phyloP scores from a whole-genome alignment of 1,140 invertebrate genomes.

The Drosophila ohnishii region DNA sequence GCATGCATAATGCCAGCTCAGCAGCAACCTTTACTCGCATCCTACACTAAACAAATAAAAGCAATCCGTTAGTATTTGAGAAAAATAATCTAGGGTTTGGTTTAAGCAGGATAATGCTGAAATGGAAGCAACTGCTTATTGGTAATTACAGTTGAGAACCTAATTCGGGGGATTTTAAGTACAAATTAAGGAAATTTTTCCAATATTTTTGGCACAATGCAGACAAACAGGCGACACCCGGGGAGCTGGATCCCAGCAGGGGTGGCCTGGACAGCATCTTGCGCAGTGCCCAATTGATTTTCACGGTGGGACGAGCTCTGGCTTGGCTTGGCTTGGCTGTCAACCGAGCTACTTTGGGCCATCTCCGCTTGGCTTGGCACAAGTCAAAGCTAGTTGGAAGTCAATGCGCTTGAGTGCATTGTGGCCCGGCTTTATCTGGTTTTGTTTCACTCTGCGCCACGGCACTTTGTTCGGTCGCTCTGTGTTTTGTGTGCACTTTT shows the following conservation, averaged over 20 bases:
- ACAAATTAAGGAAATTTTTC: not conserved
- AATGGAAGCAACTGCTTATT: not conserved
- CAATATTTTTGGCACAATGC: constrained; percentile 8
- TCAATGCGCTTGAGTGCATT: constrained; percentile 54
- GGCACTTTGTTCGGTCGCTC: constrained; percentile 14
- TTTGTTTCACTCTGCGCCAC: constrained; percentile 22
- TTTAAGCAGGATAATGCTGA: not conserved
- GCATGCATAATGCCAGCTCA: constrained; percentile 42
- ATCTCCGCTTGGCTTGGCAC: constrained; percentile 50
- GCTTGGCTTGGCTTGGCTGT: constrained; percentile 27
- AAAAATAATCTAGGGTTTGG: not conserved
- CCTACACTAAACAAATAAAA: constrained; percentile 4
- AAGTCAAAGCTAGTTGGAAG: constrained; percentile 54
- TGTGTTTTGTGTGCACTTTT: constrained; percentile 52
- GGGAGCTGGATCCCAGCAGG: constrained; percentile 18
- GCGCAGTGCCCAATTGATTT: constrained; percentile 52
- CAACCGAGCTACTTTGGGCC: constrained; percentile 52
- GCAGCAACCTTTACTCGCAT: constrained; percentile 19
- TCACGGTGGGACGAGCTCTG: constrained; percentile 20
- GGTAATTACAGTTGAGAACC: not conserved
- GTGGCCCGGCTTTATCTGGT: constrained; percentile 48
- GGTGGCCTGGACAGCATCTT: constrained; percentile 31
- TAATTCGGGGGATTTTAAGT: not conserved
- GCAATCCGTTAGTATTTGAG: too few relatives aligned
- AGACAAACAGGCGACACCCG: constrained; percentile 31